Evolutionary conservation across 2,888 invertebrate species (phyloP), one percentile per base, ranked within the genome.

Genomic region (Ophion ellenae): DNA sequence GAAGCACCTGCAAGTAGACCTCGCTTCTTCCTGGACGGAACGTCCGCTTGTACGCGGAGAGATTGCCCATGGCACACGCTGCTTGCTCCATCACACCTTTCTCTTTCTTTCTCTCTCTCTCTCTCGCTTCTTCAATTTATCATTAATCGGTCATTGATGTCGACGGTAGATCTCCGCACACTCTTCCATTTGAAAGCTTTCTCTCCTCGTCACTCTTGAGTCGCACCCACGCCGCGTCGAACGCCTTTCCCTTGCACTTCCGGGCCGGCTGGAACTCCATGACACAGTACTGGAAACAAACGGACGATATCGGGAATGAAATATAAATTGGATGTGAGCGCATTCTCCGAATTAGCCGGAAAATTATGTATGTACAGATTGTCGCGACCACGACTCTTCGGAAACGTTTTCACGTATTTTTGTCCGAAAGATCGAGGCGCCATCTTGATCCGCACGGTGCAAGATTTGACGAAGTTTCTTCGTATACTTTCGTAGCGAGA

Each of bases 221-320:
- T 57, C 53, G 2, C 28, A 10, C 32, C 40, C 14, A 14, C n/a
- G 32, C 24, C 32, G 14, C 11, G 53, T 53, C 53, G 53, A 11
- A 32, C 17, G 28, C 57, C 57, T 40, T 61, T 40, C 36, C 32
- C 20, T n/a, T 32, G 64, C 76, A 76, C 66, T 20, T 6, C 53
- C 45, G 24, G n/a, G 9, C n/a, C 73, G 24, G 63, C 24, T n/a
- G 2, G 17, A n/a, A 17, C 47, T 64, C 40, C 17, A 32, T 47
- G 24, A 53, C 64, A 76, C 53, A 66, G 76, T 64, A 32, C 36
- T 53, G 20, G 76, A 76, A 63, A 76, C 76, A 76, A 66, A 40
- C 24, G 66, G 76, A 76, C 76, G 76, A 76, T 76, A 66, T 76
- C 64, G 47, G 32, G 64, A 11, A 32, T 66, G 53, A 53, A 24